A percentile compares a stretch with the other conserved stretches of the same genome.
Evolutionary conservation across 2,797 vertebrate species (phyloP).

Genomic region (Sebastes nivosus): DNA sequence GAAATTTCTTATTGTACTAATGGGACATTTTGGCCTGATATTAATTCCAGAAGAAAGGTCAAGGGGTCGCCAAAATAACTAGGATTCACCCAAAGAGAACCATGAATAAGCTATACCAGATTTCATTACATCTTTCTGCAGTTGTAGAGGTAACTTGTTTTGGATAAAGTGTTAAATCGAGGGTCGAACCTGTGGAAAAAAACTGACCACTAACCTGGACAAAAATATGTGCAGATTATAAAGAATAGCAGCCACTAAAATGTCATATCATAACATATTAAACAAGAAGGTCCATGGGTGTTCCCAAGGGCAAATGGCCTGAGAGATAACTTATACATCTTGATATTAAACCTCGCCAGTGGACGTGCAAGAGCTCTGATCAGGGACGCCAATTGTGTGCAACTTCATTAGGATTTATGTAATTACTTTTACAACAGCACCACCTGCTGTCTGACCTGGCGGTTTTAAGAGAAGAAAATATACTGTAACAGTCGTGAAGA

Average conservation of each 20-base stretch:
- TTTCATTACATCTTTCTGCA: neutral
- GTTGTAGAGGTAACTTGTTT: neutral
- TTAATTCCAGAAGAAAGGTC: neutral
- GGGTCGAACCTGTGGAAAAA: neutral
- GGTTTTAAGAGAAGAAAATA: neutral
- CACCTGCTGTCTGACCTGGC: conserved; percentile 3
- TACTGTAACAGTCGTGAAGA: neutral
- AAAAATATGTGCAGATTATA: neutral
- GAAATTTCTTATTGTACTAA: neutral
- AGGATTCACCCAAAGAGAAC: neutral
- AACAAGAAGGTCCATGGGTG: neutral
- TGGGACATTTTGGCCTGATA: neutral
- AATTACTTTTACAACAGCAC: conserved; percentile 16
- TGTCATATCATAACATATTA: neutral
- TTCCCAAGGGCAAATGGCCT: neutral
- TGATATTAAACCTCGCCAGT: neutral
- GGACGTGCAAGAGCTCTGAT: neutral
- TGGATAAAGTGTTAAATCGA: neutral
- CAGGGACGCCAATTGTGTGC: neutral
- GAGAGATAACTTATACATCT: neutral
- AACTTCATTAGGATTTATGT: neutral
- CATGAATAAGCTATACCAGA: neutral
- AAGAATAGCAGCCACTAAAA: neutral
- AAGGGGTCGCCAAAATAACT: neutral
- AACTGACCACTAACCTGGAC: neutral